Percentiles rank a stretch among this genome's conserved stretches.
Evolutionary conservation across 2,113 vertebrate genomes (phyloP).

Genomic region (Solenodon paradoxus): DNA sequence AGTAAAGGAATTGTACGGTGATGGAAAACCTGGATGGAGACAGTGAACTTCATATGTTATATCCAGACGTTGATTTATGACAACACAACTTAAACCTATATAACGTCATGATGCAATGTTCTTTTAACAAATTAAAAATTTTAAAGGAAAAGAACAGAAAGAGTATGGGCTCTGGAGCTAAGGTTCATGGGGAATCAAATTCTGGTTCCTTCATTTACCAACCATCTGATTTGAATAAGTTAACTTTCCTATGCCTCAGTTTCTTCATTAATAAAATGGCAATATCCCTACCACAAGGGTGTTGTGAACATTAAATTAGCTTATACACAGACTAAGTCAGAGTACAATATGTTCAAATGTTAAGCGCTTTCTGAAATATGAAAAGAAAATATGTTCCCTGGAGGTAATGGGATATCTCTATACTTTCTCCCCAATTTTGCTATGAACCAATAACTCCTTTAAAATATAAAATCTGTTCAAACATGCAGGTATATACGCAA

Average conservation of each 20-base stretch:
- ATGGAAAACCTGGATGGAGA: no score
- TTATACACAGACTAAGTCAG: neutral
- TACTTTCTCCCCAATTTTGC: neutral
- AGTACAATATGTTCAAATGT: neutral
- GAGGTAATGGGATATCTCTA: neutral
- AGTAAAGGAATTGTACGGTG: no score
- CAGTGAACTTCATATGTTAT: no score
- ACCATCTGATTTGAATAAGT: neutral
- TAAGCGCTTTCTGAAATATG: neutral
- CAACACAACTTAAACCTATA: no score
- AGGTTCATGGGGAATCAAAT: neutral
- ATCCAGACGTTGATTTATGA: no score
- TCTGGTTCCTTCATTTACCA: neutral
- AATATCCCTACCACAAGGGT: neutral
- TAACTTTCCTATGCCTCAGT: neutral
- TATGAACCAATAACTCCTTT: neutral
- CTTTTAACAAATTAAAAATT: no score
- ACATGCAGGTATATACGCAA: neutral
- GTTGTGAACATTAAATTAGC: neutral
- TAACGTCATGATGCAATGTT: no score
- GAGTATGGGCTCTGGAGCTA: neutral
- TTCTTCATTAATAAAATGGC: neutral
- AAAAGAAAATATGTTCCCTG: neutral
- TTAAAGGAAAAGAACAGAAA: no score
- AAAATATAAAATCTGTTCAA: neutral